Conservation (phyloP, 2,113 vertebrate genomes). For the Atractosteus spatula region DNA sequence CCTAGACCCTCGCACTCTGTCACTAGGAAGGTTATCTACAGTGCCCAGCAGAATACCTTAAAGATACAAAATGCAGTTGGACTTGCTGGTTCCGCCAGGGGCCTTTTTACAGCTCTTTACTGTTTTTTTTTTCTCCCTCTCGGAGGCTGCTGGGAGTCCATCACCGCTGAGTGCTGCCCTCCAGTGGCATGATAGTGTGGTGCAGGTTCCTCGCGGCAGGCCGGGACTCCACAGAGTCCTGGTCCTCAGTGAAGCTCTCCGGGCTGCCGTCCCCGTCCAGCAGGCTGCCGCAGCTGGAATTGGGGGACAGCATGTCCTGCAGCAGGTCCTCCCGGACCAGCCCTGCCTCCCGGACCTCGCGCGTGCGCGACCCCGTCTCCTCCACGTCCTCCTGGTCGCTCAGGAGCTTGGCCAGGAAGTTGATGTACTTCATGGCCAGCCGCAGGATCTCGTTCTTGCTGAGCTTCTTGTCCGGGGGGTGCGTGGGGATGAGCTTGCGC, state of each 20-base stretch:
- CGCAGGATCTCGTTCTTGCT: conserved; percentile 95
- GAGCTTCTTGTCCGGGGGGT: conserved; percentile 90
- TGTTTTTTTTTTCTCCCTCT: neutral
- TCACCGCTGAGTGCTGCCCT: conserved; percentile 73
- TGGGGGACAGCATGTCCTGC: conserved; percentile 85
- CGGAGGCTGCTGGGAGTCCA: conserved; percentile 24
- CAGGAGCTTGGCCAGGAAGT: conserved; percentile 73
- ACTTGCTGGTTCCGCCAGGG: neutral
- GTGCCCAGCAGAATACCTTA: too few species aligned
- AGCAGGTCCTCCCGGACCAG: conserved; percentile 84
- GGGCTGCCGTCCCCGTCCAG: conserved; percentile 87
- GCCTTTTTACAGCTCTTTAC: neutral
- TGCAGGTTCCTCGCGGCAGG: conserved; percentile 59
- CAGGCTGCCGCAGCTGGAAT: conserved; percentile 89
- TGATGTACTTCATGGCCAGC: conserved; percentile 89
- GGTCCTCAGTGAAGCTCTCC: conserved; percentile 86
- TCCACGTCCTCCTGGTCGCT: conserved; percentile 70
- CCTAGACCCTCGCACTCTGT: neutral
- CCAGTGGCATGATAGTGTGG: conserved; percentile 66
- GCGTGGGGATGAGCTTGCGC: conserved; percentile 90
- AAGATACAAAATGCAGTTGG: too few species aligned
- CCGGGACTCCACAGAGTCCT: conserved; percentile 66
- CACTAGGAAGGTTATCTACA: neutral
- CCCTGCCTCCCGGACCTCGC: conserved; percentile 66
- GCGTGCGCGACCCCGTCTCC: conserved; percentile 77